A percentile compares a stretch with the other conserved stretches of the same genome.
phyloP scores from a whole-genome alignment of 2,797 vertebrate species.

The Clangula hyemalis region DNA sequence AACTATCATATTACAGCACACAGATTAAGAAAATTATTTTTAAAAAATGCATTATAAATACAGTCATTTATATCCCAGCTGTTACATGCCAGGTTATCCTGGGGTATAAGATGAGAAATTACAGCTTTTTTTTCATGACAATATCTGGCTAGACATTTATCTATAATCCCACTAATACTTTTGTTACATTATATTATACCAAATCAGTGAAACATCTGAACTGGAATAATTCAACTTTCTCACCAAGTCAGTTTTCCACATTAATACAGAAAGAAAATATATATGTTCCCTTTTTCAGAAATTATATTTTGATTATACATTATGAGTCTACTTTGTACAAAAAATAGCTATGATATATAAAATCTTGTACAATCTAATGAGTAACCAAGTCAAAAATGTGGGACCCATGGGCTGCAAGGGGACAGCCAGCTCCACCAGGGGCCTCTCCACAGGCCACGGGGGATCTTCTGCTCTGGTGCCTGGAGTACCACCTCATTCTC shows the following conservation, averaged over 20 bases:
- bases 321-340: neutral
- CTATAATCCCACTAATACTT: neutral
- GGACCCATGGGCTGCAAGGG: no score
- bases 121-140: neutral
- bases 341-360: neutral
- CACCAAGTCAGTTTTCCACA: neutral
- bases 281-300: neutral
- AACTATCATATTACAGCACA: conserved; percentile 27
- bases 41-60: neutral
- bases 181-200: neutral
- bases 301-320: neutral
- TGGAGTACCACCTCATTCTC: no score
- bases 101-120: neutral
- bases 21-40: conserved; percentile 26
- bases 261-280: neutral
- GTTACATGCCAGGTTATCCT: neutral
- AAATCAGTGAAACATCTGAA: neutral
- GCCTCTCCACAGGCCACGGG: no score
- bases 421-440: no score
- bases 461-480: no score
- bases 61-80: neutral
- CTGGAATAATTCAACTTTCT: neutral
- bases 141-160: neutral
- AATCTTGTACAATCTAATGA: neutral
- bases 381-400: neutral